phyloP scores from a whole-genome alignment of 2,888 invertebrate species.

The Trichogramma dendrolimi region DNA sequence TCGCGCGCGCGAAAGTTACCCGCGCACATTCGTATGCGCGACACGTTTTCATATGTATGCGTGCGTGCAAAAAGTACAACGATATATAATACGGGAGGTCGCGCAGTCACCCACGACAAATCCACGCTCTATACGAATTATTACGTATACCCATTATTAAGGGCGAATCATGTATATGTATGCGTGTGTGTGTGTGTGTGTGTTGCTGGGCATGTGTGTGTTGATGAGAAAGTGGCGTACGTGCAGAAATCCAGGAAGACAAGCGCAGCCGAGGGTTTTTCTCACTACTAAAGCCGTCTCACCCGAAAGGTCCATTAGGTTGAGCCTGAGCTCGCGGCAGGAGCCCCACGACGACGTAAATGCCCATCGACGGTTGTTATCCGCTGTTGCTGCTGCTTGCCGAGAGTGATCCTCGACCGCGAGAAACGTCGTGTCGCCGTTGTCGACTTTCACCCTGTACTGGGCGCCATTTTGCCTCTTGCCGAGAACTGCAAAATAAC shows the following conservation, averaged over 20 bases:
- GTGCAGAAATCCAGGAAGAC: conserved; percentile 38
- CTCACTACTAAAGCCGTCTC: conserved; percentile 74
- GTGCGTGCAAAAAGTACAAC: no score
- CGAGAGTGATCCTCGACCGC: conserved; percentile 58
- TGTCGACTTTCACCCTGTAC: conserved; percentile 67
- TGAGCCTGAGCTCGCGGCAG: conserved; percentile 65
- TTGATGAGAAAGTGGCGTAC: conserved; percentile 28
- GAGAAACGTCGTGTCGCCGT: conserved; percentile 72
- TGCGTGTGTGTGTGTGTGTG: not conserved
- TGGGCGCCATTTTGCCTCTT: conserved; percentile 67
- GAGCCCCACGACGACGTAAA: conserved; percentile 64
- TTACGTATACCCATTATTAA: not conserved
- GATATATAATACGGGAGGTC: no score
- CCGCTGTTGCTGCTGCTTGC: conserved; percentile 48
- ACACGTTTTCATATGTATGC: no score
- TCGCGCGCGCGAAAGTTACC: no score
- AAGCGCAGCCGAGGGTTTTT: conserved; percentile 41
- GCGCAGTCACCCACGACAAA: no score
- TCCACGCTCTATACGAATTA: no score
- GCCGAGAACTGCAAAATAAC: conserved; percentile 55
- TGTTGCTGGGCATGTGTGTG: not conserved
- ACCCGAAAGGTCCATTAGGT: conserved; percentile 75
- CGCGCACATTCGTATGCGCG: no score
- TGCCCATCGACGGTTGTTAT: conserved; percentile 60
- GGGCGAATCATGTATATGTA: not conserved